Percentiles rank a stretch among this genome's conserved stretches.
phyloP scores from a whole-genome alignment of 2,888 invertebrate species.

The Protonemura montana region DNA sequence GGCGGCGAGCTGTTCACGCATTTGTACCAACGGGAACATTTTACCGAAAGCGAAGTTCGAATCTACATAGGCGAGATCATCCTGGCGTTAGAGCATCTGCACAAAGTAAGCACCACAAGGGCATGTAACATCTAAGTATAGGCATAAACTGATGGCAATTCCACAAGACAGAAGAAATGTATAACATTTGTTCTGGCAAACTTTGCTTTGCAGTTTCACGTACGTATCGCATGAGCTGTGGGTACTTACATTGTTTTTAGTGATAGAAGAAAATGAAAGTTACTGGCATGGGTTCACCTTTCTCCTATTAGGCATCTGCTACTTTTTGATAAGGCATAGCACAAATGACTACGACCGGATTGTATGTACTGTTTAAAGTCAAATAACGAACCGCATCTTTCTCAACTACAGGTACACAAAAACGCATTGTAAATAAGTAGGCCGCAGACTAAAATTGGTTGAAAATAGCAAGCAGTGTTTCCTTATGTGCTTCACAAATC shows the following conservation, averaged over 20 bases:
- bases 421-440: not conserved
- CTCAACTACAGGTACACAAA: not conserved
- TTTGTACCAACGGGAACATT: constrained; percentile 91
- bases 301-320: constrained; percentile 1
- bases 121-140: not conserved
- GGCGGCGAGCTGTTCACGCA: constrained; percentile 98
- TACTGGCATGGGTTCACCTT: not conserved
- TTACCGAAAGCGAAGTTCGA: constrained; percentile 87
- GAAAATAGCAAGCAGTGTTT: not conserved
- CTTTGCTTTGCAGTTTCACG: constrained; percentile 1
- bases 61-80: constrained; percentile 97
- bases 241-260: not conserved
- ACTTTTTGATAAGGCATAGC: not conserved
- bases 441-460: not conserved
- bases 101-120: constrained; percentile 72
- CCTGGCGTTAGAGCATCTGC: constrained; percentile 92
- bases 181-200: constrained; percentile 28
- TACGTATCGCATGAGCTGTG: not conserved
- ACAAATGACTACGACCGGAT: not conserved
- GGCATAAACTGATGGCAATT: not conserved
- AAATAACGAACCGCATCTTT: not conserved
- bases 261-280: not conserved
- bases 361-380: not conserved
- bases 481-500: not conserved
- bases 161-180: not conserved